Percentiles rank a stretch among this genome's conserved stretches.
Conservation (phyloP, 2,797 vertebrate genomes). For the Sebastes flavidus region DNA sequence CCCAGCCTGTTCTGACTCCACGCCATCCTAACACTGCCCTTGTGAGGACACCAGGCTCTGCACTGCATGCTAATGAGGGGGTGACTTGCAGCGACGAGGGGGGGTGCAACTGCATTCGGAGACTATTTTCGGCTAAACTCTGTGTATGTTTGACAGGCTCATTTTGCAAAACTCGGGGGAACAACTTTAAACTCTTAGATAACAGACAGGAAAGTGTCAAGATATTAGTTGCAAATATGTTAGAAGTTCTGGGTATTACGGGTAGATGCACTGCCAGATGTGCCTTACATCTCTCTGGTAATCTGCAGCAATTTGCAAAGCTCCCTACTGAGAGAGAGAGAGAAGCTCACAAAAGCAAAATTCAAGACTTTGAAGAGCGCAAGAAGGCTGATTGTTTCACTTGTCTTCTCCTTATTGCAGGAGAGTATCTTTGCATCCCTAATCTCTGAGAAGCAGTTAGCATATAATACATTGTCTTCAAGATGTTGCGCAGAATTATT, state of each 20-base stretch:
- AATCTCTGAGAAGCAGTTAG: not conserved
- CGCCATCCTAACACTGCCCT: conserved; percentile 59
- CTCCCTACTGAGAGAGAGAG: conserved; percentile 2
- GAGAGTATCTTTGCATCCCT: not conserved
- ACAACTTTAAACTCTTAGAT: conserved; percentile 36
- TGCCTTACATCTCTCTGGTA: conserved; percentile 21
- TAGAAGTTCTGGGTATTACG: conserved; percentile 2
- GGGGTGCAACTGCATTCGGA: conserved; percentile 20
- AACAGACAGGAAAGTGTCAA: conserved; percentile 29
- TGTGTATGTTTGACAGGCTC: conserved; percentile 10
- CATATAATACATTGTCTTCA: not conserved
- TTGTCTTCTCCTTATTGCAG: conserved; percentile 9
- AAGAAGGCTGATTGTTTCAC: conserved; percentile 15
- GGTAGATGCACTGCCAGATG: conserved; percentile 7
- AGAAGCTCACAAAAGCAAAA: conserved; percentile 5
- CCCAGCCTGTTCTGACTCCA: conserved; percentile 51
- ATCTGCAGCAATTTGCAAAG: conserved; percentile 35
- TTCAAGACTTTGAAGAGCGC: conserved; percentile 7
- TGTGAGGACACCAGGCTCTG: conserved; percentile 66
- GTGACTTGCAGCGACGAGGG: conserved; percentile 18
- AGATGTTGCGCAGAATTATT: conserved; percentile 7
- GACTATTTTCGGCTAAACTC: conserved; percentile 2
- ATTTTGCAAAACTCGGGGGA: conserved; percentile 25
- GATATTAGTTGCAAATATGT: conserved; percentile 22
- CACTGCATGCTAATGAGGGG: conserved; percentile 66